Conservation (phyloP, 2,797 vertebrate species). For the Amblyraja radiata region DNA sequence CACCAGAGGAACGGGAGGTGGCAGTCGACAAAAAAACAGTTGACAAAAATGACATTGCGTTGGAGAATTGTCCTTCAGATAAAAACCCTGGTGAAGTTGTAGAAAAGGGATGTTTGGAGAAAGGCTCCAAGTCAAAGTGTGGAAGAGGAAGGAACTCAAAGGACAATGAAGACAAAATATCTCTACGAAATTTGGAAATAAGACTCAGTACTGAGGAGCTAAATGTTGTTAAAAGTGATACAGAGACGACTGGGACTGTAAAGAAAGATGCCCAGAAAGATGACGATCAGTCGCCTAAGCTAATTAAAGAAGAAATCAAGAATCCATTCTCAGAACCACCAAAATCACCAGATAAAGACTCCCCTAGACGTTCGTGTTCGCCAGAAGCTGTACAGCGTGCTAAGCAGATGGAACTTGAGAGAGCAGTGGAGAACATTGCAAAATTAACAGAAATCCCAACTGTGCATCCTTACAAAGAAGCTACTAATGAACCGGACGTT, state of each 20-base stretch:
- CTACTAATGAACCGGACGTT: slow-evolving; percentile 54
- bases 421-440: slow-evolving; percentile 91
- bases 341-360: slow-evolving; percentile 59
- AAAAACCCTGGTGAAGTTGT: slow-evolving; percentile 50
- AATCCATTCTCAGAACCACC: slow-evolving; percentile 46
- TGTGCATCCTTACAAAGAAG: slow-evolving; percentile 70
- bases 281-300: slow-evolving; percentile 48
- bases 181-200: slow-evolving; percentile 73
- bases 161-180: slow-evolving; percentile 67
- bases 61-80: slow-evolving; percentile 56
- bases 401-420: slow-evolving; percentile 86
- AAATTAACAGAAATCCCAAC: slow-evolving; percentile 75
- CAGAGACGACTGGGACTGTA: slow-evolving; percentile 59
- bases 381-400: slow-evolving; percentile 74
- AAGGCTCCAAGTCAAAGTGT: slow-evolving; percentile 59
- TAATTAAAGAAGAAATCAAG: slow-evolving; percentile 57
- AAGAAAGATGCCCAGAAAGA: slow-evolving; percentile 63
- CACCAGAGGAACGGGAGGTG: slow-evolving; percentile 52
- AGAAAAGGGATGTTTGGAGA: slow-evolving; percentile 65
- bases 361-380: slow-evolving; percentile 58
- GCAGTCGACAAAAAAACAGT: slow-evolving; percentile 47
- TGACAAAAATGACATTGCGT: slow-evolving; percentile 57
- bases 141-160: slow-evolving; percentile 73
- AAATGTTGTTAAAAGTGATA: slow-evolving; percentile 62
- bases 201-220: slow-evolving; percentile 71